Evolutionary conservation across 2,113 vertebrate genomes (phyloP), one percentile per base, ranked within the genome.

Genomic region (Lepisosteus osseus): DNA sequence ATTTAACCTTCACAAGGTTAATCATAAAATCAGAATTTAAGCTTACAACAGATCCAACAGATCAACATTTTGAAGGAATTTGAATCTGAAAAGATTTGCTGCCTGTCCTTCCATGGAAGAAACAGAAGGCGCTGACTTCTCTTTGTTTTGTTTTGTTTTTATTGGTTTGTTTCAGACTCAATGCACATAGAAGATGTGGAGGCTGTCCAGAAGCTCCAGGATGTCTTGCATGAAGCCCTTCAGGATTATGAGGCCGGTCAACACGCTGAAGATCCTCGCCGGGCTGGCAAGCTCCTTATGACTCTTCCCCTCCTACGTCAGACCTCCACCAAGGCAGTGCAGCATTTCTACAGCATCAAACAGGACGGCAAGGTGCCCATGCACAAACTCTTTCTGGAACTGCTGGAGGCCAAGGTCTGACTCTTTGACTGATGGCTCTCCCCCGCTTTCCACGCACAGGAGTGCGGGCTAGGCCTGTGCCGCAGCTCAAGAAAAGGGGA

Each of bases 341-440:
- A 99, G 87, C 97, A 99, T 85, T 99, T 99, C 93, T 99, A 99
- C 94, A 98, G 95, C 93, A 97, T 99, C 93, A 99, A 99, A 92
- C 96, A 99, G 76, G 97, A 99, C 88, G 97, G 97, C 89, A 99
- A 99, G 87, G 97, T 99, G 80, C 97, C 97, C 87, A 99, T 99
- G 97, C 97, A 99, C 95, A 99, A 99, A 99, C 97, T 99, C 83
- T 99, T 99, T 94, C 90, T 99, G 95, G 97, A 99, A 95, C 96
- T 99, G 92, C 94, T 99, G 85, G 97, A 99, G 90, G 97, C 97
- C 88, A 99, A 99, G 93, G 97, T 98, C 88, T 99, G 95, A 98
- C 91, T 89, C 87, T 84, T 59, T 81, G 85, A 81, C 80, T 84
- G 11, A 15, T 63, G 75, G 83, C 85, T 86, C 86, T 84, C 87